Conservation (phyloP, 2,888 invertebrate species). For the Seira musarum region DNA sequence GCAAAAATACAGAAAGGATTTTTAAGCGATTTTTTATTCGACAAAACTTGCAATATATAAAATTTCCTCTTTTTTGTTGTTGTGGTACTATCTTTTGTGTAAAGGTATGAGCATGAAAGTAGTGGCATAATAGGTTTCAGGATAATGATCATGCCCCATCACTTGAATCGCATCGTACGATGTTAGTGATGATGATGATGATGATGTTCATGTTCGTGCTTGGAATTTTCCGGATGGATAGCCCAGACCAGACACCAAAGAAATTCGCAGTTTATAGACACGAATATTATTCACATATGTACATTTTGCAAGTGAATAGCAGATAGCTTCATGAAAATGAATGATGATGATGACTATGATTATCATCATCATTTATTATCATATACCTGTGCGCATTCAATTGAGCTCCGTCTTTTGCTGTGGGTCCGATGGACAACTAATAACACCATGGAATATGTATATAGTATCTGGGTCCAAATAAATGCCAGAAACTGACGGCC, state of each 20-base stretch:
- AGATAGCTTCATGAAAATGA: no score
- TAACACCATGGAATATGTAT: no score
- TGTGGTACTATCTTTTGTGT: not conserved
- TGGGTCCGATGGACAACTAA: no score
- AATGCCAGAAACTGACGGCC: no score
- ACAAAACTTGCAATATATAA: not conserved
- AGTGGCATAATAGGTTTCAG: not conserved
- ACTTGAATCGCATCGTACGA: not conserved
- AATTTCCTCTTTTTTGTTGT: no score
- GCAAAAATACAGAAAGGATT: not conserved
- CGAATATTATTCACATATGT: no score
- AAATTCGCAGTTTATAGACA: no score
- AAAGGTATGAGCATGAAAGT: not conserved
- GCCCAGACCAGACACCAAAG: not conserved
- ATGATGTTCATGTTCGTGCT: constrained; percentile 3
- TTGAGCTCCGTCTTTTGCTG: not conserved
- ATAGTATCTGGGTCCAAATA: no score
- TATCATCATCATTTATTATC: not conserved
- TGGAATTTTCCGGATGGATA: constrained; percentile 6
- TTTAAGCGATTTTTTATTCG: not conserved
- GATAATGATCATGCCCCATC: constrained; percentile 7
- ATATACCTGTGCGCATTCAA: not conserved
- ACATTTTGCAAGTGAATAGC: no score
- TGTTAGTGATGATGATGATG: not conserved
- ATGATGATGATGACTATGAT: not conserved